phyloP scores from a whole-genome alignment of 2,888 invertebrate species.

The Erannis defoliaria region DNA sequence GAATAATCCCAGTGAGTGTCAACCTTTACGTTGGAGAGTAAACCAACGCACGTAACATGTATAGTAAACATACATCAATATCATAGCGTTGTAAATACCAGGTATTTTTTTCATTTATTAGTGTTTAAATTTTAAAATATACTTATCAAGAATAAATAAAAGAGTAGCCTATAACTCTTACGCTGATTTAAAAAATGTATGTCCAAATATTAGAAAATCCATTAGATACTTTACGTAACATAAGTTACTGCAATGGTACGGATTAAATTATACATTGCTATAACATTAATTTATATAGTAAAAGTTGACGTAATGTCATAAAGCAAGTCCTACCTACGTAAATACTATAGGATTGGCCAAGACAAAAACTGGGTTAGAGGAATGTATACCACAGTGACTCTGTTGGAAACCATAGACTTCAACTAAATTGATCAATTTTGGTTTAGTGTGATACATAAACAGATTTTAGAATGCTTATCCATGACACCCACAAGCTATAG shows the following conservation, averaged over 20 bases:
- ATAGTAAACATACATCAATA: too few relatives aligned
- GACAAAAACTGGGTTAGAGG: constrained; percentile 41
- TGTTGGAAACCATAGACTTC: constrained; percentile 14
- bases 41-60: too few relatives aligned
- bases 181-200: constrained; percentile 1
- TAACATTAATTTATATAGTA: constrained; percentile 37
- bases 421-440: constrained; percentile 10
- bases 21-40: too few relatives aligned
- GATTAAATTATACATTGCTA: constrained; percentile 41
- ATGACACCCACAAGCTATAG: constrained; percentile 7
- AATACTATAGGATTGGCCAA: constrained; percentile 40
- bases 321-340: constrained; percentile 41
- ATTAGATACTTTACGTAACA: constrained; percentile 35
- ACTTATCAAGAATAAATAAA: neutral
- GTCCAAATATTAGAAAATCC: constrained; percentile 37
- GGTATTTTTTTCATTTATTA: neutral
- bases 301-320: constrained; percentile 45
- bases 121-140: neutral
- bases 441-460: constrained; percentile 28
- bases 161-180: too few relatives aligned
- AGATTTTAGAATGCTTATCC: constrained; percentile 27
- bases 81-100: neutral
- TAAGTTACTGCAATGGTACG: constrained; percentile 39
- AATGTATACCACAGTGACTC: constrained; percentile 33
- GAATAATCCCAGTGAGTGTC: too few relatives aligned